A percentile compares a stretch with the other conserved stretches of the same genome.
These are phyloP conservation scores for Pseudochromis fuscus DNA, from an alignment of 2,797 vertebrate species.

Conservation along the genomic window DNA sequence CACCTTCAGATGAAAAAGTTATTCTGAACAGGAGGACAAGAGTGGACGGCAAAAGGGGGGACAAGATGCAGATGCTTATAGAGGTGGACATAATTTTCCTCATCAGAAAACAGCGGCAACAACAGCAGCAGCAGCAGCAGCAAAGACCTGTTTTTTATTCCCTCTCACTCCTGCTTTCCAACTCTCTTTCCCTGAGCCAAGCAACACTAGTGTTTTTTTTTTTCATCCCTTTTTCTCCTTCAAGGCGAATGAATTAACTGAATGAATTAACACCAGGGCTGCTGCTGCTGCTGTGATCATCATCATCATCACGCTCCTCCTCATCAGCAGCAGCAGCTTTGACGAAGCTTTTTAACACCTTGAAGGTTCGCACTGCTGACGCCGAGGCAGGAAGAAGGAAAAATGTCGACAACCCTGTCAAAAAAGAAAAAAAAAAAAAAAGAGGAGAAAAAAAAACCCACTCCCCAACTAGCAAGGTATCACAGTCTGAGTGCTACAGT, in stretches of 20 bases:
- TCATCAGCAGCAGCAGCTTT: conserved; percentile 72
- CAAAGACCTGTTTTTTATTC: conserved; percentile 53
- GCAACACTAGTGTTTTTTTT: conserved; percentile 57
- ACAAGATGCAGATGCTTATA: conserved; percentile 60
- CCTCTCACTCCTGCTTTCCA: conserved; percentile 43
- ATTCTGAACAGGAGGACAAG: conserved; percentile 60
- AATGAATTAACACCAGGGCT: conserved; percentile 79
- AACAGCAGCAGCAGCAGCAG: no score
- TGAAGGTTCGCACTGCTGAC: conserved; percentile 74
- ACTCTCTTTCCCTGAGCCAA: conserved; percentile 70
- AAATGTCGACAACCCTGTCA: conserved; percentile 74
- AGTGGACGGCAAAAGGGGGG: conserved; percentile 32
- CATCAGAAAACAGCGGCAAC: conserved; percentile 57
- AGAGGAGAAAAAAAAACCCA: not conserved
- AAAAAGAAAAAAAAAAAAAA: conserved; percentile 36
- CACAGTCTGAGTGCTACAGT: conserved; percentile 63
- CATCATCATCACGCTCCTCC: conserved; percentile 69
- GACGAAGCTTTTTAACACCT: conserved; percentile 78
- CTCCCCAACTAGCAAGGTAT: conserved; percentile 59
- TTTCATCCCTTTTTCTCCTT: conserved; percentile 57
- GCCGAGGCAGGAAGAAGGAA: conserved; percentile 72
- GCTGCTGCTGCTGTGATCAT: conserved; percentile 70
- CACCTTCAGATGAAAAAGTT: conserved; percentile 65
- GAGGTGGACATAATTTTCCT: conserved; percentile 65
- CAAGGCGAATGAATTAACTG: conserved; percentile 77